Evolutionary conservation across 2,113 vertebrate genomes (phyloP), one percentile per base, ranked within the genome.

Genomic region (Oenanthe oenanthe): DNA sequence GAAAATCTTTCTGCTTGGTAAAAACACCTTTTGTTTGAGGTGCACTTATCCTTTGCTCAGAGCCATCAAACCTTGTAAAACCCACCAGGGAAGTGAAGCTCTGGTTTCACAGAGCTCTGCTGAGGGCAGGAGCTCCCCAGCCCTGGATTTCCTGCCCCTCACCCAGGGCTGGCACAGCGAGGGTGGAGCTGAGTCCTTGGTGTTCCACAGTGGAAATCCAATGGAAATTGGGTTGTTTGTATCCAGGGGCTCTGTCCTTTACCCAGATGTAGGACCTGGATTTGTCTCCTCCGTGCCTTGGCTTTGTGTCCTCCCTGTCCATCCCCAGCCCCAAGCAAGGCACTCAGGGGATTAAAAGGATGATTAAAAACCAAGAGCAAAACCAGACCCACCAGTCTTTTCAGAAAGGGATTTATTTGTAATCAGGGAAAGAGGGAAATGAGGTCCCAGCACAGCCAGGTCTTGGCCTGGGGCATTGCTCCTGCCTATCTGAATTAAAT

Each of bases 381-480:
- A 74, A 43, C 25, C 65, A 36, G 34, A 86, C 45, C 38, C 1
- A 1, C 2, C 50, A 58, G 66, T 6, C 38, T 32, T 50, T 56
- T 56, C 56, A 34, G 34, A 74, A 87, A 45, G 74, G 48, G 48
- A 93, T 94, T 97, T 97, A 65, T 57, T 53, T 88, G 78, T 71
- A 70, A 91, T 96, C 93, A 89, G 62, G 36, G 34, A 22, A 47
- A 19, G 89, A 79, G 47, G 71, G 36, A 84, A 94, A 94, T 38
- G 65, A 95, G 73, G 53, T 53, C 31, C 40, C 20, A 19, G 25
- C 67, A 10, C 43, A 45, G 43, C 20, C 43, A 45, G 65, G 86
- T 7, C 70, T 42, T 2, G 3, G 57, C n/a, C 5, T 3, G 17
- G 34, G n/a, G 54, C 71, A 20, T 20, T n/a, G 38, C 17, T 48